Evolutionary conservation across 1,140 invertebrate species (phyloP).

Genomic region (Brachionus koreanus): DNA sequence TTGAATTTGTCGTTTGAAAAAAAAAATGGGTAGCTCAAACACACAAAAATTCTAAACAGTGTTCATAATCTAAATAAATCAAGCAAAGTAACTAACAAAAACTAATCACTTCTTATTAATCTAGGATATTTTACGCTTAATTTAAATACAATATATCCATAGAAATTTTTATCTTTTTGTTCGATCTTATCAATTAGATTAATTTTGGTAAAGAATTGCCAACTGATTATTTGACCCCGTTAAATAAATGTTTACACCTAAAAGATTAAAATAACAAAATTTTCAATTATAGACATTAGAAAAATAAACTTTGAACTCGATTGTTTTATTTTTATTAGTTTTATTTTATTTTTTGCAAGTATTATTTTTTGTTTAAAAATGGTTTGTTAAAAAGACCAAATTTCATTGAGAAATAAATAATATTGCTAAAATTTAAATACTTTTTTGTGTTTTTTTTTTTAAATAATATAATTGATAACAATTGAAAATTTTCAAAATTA

Average conservation of each 20-base stretch:
- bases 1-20: not conserved
- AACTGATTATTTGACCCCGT: constrained; percentile 15
- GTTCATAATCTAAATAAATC: not conserved
- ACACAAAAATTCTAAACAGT: constrained; percentile 5
- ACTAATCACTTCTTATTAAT: constrained; percentile 3
- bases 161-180: not conserved
- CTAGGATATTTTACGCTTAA: constrained; percentile 19
- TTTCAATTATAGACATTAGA: not conserved
- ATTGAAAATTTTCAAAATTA: no score
- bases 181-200: constrained; percentile 5
- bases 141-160: constrained; percentile 23
- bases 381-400: no score
- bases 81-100: not conserved
- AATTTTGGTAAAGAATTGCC: not conserved
- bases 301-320: not conserved
- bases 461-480: no score
- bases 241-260: not conserved
- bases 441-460: no score
- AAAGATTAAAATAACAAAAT: constrained; percentile 4
- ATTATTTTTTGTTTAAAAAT: no score
- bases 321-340: not conserved
- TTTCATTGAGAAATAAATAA: no score
- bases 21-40: not conserved
- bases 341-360: no score
- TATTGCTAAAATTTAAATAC: no score